Evolutionary conservation across 2,113 vertebrate genomes (phyloP).

Genomic region (Crotalus helleri): DNA sequence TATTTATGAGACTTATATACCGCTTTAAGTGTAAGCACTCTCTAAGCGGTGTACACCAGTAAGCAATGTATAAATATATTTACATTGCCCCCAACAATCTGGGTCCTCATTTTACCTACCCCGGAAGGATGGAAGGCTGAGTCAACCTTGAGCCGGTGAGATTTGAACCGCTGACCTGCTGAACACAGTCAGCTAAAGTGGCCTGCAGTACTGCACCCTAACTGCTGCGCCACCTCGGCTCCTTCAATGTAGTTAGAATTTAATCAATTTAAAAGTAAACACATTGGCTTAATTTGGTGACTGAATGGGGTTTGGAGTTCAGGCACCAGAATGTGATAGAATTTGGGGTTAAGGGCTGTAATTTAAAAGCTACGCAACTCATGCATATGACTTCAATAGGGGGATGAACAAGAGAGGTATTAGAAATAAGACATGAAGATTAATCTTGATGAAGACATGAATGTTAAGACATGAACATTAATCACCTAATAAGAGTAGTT

Average conservation of each 20-base stretch:
- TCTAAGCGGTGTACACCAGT: too few species aligned
- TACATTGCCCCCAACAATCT: too few species aligned
- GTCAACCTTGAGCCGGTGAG: too few species aligned
- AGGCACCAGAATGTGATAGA: constrained; percentile 30
- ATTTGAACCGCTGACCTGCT: too few species aligned
- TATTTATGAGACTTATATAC: background rate
- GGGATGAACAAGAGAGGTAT: background rate
- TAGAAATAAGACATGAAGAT: background rate
- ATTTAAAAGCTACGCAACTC: background rate
- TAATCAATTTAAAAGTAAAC: background rate
- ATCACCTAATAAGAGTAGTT: background rate
- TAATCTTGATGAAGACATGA: background rate
- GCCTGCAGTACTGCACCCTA: too few species aligned
- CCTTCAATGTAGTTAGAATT: background rate
- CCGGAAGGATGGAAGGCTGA: too few species aligned
- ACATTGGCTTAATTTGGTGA: background rate
- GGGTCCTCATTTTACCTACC: too few species aligned
- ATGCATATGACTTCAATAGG: background rate
- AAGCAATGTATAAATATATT: too few species aligned
- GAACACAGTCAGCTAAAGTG: too few species aligned
- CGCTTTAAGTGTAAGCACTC: too few species aligned
- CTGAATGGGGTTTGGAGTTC: background rate
- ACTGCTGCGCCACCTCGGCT: too few species aligned
- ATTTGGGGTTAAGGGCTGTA: fast-evolving
- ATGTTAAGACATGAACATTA: background rate